These are phyloP conservation scores for Agapetus fuscipes DNA, from an alignment of 2,888 invertebrate genomes.

Conservation along the genomic window DNA sequence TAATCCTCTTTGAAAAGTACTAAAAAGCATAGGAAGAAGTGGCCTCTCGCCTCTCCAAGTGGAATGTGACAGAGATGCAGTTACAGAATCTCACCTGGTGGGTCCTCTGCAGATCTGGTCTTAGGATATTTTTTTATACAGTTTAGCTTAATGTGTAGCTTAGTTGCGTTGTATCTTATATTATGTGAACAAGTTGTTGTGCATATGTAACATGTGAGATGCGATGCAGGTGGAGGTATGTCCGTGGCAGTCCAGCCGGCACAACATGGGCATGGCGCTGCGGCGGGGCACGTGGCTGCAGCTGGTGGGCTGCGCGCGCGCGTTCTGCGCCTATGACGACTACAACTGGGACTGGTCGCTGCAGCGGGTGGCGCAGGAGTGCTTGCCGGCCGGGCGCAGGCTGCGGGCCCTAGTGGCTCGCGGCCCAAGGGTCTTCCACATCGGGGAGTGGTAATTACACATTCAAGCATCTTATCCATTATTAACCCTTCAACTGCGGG, in stretches of 20 bases:
- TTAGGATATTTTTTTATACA: too few species aligned
- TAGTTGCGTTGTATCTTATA: too few species aligned
- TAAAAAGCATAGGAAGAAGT: too few species aligned
- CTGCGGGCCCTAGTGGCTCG: constrained; percentile 83
- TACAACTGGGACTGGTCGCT: constrained; percentile 99
- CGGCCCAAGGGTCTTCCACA: constrained; percentile 94
- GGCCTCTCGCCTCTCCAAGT: too few species aligned
- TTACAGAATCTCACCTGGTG: too few species aligned
- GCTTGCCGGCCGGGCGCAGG: constrained; percentile 52
- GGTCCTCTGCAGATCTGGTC: too few species aligned
- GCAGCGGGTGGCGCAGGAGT: constrained; percentile 80
- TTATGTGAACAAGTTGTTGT: too few species aligned
- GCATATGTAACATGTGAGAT: too few species aligned
- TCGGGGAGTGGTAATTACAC: constrained; percentile 98
- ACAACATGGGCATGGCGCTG: constrained; percentile 99
- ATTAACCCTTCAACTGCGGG: too few species aligned
- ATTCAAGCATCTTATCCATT: constrained; percentile 29
- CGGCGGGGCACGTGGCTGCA: constrained; percentile 80
- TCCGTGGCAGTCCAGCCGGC: constrained; percentile 93
- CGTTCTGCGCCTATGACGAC: constrained; percentile 95
- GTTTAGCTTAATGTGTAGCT: too few species aligned
- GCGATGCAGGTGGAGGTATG: constrained; percentile 88
- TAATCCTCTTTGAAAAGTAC: too few species aligned
- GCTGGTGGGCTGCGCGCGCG: constrained; percentile 67
- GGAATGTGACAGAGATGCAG: too few species aligned